Percentiles rank a stretch among this genome's conserved stretches.
Evolutionary conservation across 2,888 invertebrate genomes (phyloP).

Genomic region (Parasteatoda lunata): DNA sequence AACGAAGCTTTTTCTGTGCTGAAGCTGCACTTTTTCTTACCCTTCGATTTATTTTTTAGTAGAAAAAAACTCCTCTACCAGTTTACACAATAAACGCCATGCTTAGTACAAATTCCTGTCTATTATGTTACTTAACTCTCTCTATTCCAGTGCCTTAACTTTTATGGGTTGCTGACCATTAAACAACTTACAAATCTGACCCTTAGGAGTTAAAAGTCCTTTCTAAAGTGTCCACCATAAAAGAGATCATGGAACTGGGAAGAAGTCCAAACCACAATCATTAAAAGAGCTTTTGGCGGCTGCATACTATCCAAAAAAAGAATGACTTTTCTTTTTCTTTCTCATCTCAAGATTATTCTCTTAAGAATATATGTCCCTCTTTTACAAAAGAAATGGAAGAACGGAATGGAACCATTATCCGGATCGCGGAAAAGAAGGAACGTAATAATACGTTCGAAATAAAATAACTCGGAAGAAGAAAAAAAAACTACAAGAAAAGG

Average conservation of each 20-base stretch:
- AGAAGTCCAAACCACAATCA: slow-evolving; percentile 8
- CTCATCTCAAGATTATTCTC: neutral
- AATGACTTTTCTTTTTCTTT: neutral
- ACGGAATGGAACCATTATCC: slow-evolving; percentile 26
- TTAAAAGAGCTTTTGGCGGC: slow-evolving; percentile 3
- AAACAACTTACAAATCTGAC: neutral
- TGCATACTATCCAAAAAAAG: neutral
- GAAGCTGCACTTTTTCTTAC: too few relatives aligned
- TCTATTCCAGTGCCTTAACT: neutral
- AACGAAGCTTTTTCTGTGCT: too few relatives aligned
- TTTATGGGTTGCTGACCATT: neutral
- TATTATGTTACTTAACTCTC: too few relatives aligned
- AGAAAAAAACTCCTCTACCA: too few relatives aligned
- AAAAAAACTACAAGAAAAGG: slow-evolving; percentile 7
- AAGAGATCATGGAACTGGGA: neutral
- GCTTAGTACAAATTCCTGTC: too few relatives aligned
- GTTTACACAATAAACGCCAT: too few relatives aligned
- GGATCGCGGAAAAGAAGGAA: slow-evolving; percentile 4
- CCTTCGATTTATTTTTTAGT: too few relatives aligned
- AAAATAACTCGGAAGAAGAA: slow-evolving; percentile 25
- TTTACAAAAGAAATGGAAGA: neutral
- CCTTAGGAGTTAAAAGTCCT: neutral
- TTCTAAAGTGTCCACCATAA: neutral
- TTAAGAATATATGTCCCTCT: neutral
- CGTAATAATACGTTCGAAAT: slow-evolving; percentile 35